Percentiles rank a stretch among this genome's conserved stretches.
These are phyloP conservation scores for Zaprionus vittiger DNA, from an alignment of 1,140 invertebrate species.

Conservation along the genomic window DNA sequence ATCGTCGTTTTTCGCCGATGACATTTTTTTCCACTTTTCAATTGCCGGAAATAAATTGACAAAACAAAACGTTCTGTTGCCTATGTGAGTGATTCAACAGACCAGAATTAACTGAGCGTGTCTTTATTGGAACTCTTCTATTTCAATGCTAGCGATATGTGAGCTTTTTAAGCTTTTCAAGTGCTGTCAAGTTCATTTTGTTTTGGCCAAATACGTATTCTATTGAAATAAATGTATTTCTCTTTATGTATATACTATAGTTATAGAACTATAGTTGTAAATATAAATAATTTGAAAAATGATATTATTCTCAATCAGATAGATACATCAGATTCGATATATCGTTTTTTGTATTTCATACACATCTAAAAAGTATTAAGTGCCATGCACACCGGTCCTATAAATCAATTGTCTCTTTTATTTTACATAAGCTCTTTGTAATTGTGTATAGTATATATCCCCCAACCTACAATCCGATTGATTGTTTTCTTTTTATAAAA, in stretches of 20 bases:
- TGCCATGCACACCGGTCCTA: no score
- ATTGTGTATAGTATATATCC: no score
- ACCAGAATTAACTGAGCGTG: not conserved
- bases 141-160: not conserved
- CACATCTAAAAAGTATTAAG: no score
- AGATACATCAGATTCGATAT: no score
- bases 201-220: not conserved
- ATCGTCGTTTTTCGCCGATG: slow-evolving; percentile 12
- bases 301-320: not conserved
- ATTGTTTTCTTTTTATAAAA: no score
- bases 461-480: no score
- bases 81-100: not conserved
- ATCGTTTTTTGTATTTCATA: no score
- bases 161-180: not conserved
- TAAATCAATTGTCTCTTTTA: no score
- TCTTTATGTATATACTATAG: no score
- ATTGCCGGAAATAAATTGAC: not conserved
- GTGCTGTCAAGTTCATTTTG: no score
- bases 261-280: not conserved
- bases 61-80: not conserved
- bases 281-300: not conserved
- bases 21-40: slow-evolving; percentile 26
- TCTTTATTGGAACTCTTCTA: not conserved
- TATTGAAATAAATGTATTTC: no score
- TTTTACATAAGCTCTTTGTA: no score